A percentile compares a stretch with the other conserved stretches of the same genome.
These are phyloP conservation scores for Pogonognathellus flavescens DNA, from an alignment of 1,140 invertebrate species.

Conservation along the genomic window DNA sequence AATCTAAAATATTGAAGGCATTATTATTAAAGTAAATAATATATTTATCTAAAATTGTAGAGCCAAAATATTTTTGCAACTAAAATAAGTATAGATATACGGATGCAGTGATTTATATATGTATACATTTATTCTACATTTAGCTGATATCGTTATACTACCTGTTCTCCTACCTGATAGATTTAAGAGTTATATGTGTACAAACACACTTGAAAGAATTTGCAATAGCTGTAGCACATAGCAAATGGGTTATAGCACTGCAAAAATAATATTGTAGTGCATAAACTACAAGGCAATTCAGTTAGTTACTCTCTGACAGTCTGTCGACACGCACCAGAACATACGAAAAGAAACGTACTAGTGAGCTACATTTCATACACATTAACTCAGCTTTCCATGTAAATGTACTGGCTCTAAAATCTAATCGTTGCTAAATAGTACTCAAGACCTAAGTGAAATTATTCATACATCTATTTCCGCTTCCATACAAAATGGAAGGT, in stretches of 20 bases:
- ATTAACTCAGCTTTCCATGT: not conserved
- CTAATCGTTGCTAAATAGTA: too few species aligned
- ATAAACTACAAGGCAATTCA: not conserved
- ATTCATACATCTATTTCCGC: not conserved
- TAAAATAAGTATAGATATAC: too few species aligned
- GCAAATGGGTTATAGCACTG: not conserved
- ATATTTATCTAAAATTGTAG: too few species aligned
- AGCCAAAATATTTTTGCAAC: too few species aligned
- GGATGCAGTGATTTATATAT: too few species aligned
- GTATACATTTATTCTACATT: not conserved
- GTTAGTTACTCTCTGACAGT: slow-evolving; percentile 19
- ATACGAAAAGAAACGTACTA: not conserved
- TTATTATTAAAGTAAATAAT: too few species aligned
- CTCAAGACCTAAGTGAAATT: not conserved
- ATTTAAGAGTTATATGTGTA: not conserved
- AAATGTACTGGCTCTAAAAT: not conserved
- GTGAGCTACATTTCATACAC: slow-evolving; percentile 19
- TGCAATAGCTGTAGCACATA: not conserved
- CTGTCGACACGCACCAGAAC: slow-evolving; percentile 32
- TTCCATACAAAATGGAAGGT: slow-evolving; percentile 22
- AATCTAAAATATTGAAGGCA: too few species aligned
- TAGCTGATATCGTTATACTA: not conserved
- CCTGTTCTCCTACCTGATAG: not conserved
- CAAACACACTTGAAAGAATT: not conserved
- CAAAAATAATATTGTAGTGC: not conserved